A percentile compares a stretch with the other conserved stretches of the same genome.
Conservation (phyloP, 2,113 vertebrate species). For the Lepus timidus region DNA sequence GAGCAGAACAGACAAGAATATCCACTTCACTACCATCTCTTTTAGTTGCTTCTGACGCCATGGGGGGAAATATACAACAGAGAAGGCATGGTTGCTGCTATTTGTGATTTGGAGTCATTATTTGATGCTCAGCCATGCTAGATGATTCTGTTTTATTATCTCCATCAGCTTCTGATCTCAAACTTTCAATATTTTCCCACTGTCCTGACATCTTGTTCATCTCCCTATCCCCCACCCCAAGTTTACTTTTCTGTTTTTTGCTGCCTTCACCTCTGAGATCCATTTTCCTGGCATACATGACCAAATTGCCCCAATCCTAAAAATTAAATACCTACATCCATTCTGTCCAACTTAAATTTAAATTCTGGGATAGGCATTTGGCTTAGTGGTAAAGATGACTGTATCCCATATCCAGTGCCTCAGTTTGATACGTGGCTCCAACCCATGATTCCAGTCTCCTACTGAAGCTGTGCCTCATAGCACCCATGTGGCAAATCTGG, state of each 20-base stretch:
- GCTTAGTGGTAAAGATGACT: no score
- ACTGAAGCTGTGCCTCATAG: no score
- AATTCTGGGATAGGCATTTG: not conserved
- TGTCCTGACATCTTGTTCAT: not conserved
- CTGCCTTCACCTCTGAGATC: not conserved
- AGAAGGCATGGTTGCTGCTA: not conserved
- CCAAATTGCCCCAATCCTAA: not conserved
- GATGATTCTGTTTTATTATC: not conserved
- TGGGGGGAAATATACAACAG: not conserved
- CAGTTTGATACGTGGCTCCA: no score
- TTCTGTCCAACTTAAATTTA: not conserved
- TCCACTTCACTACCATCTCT: not conserved
- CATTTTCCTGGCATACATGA: not conserved
- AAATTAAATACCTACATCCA: not conserved
- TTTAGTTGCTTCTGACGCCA: not conserved
- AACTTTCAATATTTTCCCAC: not conserved
- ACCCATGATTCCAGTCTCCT: no score
- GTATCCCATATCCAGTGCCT: no score
- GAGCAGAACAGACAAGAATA: not conserved
- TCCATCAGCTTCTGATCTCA: not conserved
- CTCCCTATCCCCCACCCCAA: no score
- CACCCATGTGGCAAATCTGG: no score
- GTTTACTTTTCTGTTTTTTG: not conserved
- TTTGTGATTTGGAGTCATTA: not conserved
- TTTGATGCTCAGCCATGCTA: not conserved